A percentile compares a stretch with the other conserved stretches of the same genome.
These are phyloP conservation scores for Kryptolebias marmoratus DNA, from an alignment of 2,113 vertebrate species.

Conservation along the genomic window DNA sequence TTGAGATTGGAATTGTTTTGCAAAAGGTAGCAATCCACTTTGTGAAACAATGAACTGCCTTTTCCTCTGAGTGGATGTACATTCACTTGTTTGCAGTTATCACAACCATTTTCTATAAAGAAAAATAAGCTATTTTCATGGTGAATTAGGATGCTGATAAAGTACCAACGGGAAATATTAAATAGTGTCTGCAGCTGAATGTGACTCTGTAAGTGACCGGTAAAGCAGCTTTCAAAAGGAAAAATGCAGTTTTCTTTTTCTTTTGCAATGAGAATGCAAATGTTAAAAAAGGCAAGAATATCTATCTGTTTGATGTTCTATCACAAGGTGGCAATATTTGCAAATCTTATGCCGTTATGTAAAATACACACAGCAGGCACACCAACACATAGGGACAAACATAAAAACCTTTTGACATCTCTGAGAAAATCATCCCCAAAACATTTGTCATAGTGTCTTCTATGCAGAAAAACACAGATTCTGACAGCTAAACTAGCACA, in stretches of 20 bases:
- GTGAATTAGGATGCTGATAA: slow-evolving; percentile 36
- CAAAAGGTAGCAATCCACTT: too few relatives aligned
- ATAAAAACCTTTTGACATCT: slow-evolving; percentile 45
- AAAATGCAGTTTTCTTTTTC: background rate
- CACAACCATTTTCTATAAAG: slow-evolving; percentile 22
- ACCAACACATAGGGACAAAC: slow-evolving; percentile 21
- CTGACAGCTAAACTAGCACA: slow-evolving; percentile 57
- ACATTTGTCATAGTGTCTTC: slow-evolving; percentile 34
- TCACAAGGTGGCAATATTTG: slow-evolving; percentile 52
- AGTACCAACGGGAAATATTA: slow-evolving; percentile 28
- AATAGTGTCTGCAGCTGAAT: slow-evolving; percentile 14
- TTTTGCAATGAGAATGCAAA: slow-evolving; percentile 28
- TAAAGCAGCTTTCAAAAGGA: slow-evolving; percentile 26
- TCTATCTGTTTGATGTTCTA: slow-evolving; percentile 1
- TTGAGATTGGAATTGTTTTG: background rate
- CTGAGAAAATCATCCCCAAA: slow-evolving; percentile 32
- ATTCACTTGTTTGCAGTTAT: slow-evolving; percentile 14
- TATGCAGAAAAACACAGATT: slow-evolving; percentile 34
- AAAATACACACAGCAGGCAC: slow-evolving; percentile 9
- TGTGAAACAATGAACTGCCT: background rate
- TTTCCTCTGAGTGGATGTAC: background rate
- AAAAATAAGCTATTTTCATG: slow-evolving; percentile 40
- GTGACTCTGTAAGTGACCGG: slow-evolving; percentile 9
- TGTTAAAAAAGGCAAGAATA: background rate
- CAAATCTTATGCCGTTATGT: slow-evolving; percentile 20